Percentiles rank a stretch among this genome's conserved stretches.
These are phyloP conservation scores for Triops longicaudatus DNA, from an alignment of 1,140 invertebrate species.

Conservation along the genomic window DNA sequence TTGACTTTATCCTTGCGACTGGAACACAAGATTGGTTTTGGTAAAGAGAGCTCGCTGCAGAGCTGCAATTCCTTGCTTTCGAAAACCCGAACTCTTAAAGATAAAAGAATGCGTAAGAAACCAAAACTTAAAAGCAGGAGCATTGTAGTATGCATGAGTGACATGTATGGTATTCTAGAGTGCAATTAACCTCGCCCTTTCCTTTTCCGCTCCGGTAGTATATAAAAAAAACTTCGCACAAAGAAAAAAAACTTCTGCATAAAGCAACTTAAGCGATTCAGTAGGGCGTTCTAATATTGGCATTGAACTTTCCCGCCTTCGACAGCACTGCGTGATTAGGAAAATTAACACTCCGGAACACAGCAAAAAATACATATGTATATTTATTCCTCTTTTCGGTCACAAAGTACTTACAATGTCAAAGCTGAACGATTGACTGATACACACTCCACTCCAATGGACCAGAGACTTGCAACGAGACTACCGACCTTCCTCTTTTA, in stretches of 20 bases:
- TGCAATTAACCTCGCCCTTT: slow-evolving; percentile 14
- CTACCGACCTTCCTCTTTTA: slow-evolving; percentile 1
- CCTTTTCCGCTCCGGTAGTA: background rate
- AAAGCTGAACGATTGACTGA: background rate
- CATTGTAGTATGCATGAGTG: background rate
- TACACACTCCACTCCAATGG: background rate
- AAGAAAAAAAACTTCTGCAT: background rate
- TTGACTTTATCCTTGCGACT: background rate
- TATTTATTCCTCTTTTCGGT: background rate
- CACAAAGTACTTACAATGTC: background rate
- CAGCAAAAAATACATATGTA: too few species aligned
- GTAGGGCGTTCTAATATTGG: background rate
- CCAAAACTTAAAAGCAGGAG: too few species aligned
- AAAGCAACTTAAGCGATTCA: background rate
- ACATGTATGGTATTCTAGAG: background rate
- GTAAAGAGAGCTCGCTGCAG: background rate
- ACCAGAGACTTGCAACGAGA: background rate
- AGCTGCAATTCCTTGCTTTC: background rate
- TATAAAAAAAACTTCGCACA: background rate
- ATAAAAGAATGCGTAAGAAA: too few species aligned
- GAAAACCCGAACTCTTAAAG: too few species aligned
- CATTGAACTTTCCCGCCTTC: background rate
- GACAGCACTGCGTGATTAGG: too few species aligned
- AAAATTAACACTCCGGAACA: too few species aligned
- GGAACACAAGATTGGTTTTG: background rate